These are phyloP conservation scores for Phenacoccus solenopsis DNA, from an alignment of 1,140 invertebrate genomes.

Conservation along the genomic window DNA sequence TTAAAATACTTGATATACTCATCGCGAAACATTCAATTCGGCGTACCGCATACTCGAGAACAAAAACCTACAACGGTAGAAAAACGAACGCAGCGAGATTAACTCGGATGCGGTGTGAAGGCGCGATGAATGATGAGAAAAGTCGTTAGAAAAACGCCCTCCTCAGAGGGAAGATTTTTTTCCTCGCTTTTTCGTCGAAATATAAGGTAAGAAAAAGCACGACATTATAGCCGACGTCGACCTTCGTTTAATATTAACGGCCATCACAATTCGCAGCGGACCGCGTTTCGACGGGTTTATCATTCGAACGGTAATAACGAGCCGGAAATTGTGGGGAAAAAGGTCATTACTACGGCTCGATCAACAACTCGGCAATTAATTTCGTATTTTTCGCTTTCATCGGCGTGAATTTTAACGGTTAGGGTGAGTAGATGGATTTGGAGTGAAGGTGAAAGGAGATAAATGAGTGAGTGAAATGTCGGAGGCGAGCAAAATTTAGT, in stretches of 20 bases:
- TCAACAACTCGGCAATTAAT: background rate
- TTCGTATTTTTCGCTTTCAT: background rate
- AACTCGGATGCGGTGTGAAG: background rate
- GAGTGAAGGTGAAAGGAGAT: too few species aligned
- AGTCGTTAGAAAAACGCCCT: background rate
- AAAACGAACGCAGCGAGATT: background rate
- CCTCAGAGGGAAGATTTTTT: too few species aligned
- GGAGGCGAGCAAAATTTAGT: too few species aligned
- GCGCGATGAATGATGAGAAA: background rate
- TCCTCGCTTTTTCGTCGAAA: too few species aligned
- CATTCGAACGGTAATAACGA: background rate
- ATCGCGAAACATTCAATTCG: background rate
- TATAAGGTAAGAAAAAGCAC: too few species aligned
- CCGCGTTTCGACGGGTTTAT: background rate
- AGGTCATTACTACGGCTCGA: background rate
- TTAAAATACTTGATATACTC: constrained; percentile 3
- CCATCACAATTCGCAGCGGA: background rate
- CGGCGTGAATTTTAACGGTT: too few species aligned
- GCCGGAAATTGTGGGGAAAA: background rate
- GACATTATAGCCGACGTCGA: too few species aligned
- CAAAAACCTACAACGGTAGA: background rate
- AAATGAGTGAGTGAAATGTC: too few species aligned
- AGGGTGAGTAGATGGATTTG: too few species aligned
- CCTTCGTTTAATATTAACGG: background rate
- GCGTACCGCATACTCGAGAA: background rate